Base-by-base conservation (phyloP, 2,113 vertebrate species). In the Anser brachyrhynchus region DNA sequence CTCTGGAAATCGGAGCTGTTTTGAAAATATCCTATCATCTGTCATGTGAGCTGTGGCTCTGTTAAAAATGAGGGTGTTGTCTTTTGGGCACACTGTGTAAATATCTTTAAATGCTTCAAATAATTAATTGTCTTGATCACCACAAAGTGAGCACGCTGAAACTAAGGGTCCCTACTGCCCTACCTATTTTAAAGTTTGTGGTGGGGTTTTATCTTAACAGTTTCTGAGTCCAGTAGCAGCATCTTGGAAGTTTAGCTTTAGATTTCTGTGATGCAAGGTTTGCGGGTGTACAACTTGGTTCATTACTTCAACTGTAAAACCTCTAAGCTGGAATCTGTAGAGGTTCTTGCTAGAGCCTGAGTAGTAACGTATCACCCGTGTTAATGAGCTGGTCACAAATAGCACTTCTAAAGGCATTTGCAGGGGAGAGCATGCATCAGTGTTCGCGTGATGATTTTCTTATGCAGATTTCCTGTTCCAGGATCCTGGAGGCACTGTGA, bases 111-210 rank as follows among this genome's bases (percentile, higher is more conserved):
- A 37, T 12, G 1, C 28, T 87, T 83, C 8, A 37, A 9, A 4
- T 65, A 52, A 55, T 57, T 71, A 41, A 46, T 71, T 66, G 3
- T 54, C 21, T 23, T 26, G 12, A 44, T 55, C 6, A 43, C 7
- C 8, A 39, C 11, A 31, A 43, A 58, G 58, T 33, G 2, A 0
- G 2, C 66, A 14, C 3, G 0, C 13, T 25, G 14, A 28, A 35
- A 17, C 46, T 29, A 80, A 61, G 6, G 16, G 31, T 86, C 29
- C 25, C 10, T 59, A 8, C 9, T 3, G 15, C 10, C 3, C 19
- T 37, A 44, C 11, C 14, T n/a, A 9, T 65, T 52, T 58, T 28
- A 43, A 1, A 51, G 14, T 44, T 85, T 21, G 26, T 0, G 2
- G 20, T 25, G 15, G 2, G 12, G 4, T 43, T 90, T 76, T 49